phyloP scores from a whole-genome alignment of 2,797 vertebrate species.

The Tokudaia muenninki region DNA sequence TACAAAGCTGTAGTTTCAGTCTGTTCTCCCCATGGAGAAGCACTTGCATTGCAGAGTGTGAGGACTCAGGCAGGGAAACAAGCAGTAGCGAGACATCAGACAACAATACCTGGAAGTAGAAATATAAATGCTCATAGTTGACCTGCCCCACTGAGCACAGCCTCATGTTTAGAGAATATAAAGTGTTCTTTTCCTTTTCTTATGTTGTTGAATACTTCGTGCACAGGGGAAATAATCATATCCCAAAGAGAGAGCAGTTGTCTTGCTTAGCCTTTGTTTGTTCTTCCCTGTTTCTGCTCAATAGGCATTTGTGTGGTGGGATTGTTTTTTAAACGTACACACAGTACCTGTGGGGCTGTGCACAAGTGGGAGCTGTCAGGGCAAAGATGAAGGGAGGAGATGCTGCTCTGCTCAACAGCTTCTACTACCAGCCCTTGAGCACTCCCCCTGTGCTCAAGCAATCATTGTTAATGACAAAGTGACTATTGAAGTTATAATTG shows the following conservation, averaged over 20 bases:
- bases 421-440: constrained; percentile 87
- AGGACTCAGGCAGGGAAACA: no score
- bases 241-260: constrained; percentile 90
- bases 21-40: no score
- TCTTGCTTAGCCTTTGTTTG: no score
- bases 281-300: no score
- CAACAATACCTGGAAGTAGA: no score
- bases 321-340: not conserved
- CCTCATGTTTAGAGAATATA: constrained; percentile 87
- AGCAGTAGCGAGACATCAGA: no score
- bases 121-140: no score
- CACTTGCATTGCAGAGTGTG: no score
- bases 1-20: constrained; percentile 88
- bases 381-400: constrained; percentile 61
- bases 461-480: constrained; percentile 91
- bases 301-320: no score
- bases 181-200: constrained; percentile 85
- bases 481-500: constrained; percentile 91
- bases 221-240: constrained; percentile 98
- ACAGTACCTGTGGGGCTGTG: constrained; percentile 81
- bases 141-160: not conserved
- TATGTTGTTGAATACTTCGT: constrained; percentile 90
- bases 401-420: constrained; percentile 86
- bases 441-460: constrained; percentile 87
- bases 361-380: constrained; percentile 87